Evolutionary conservation across 2,888 invertebrate species (phyloP), one percentile per base, ranked within the genome.

Genomic region (Tipula confusa): DNA sequence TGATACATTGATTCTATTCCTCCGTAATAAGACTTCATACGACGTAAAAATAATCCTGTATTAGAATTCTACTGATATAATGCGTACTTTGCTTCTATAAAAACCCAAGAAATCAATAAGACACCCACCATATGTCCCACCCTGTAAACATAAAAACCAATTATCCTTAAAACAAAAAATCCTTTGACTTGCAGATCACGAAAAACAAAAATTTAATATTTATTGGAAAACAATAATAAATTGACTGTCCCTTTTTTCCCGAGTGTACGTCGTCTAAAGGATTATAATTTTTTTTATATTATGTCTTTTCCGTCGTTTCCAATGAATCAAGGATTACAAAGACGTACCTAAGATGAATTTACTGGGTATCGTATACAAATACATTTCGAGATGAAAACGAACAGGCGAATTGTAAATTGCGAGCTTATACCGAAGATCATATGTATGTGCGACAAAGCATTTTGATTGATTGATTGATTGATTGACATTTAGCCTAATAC

Each of bases 181-280:
- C 64, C 64, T 24, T 64, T 64, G 64, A 24, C 64, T 64, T 64
- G 7, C 64, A 64, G 64, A 64, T 64, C 64, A 64, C 64, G 64
- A 9, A 24, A 64, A 24, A 64, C 18, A 64, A 64, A 64, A 48
- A 48, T 64, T 64, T 64, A 64, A 64, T 64, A 64, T 64, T 64
- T 64, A 64, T 64, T 64, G 64, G 24, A 64, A 64, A 64, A 64
- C 64, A 64, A 64, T 64, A 64, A 64, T 64, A 64, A 64, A 64
- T 64, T 64, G 18, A 64, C 18, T 64, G 64, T 64, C 64, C 64
- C 24, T 24, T 64, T 64, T 64, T 64, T 64, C 11, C 9, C 9
- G 3, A 24, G 64, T 64, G 15, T 43, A 64, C 18, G 64, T 24
- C 24, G 64, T 24, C n/a, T n/a, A 64, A 64, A 64, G 64, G 64